Evolutionary conservation across 2,797 vertebrate species (phyloP).

Genomic region (Dermochelys coriacea): DNA sequence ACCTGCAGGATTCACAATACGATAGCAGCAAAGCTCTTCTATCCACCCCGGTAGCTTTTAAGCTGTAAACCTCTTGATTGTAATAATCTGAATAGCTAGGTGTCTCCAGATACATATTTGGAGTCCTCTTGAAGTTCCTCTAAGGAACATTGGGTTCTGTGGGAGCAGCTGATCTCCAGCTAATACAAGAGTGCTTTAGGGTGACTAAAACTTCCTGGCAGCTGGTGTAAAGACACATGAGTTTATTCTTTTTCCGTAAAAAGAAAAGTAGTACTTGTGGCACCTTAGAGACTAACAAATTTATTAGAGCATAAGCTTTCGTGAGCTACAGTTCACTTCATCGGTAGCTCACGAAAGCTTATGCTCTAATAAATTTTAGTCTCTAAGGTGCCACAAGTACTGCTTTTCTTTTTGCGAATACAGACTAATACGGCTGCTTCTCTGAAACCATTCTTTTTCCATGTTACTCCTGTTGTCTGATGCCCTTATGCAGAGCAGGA

Average conservation of each 20-base stretch:
- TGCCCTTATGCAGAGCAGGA: background rate
- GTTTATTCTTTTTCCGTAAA: background rate
- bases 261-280: too few relatives aligned
- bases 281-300: too few relatives aligned
- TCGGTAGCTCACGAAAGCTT: too few relatives aligned
- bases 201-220: background rate
- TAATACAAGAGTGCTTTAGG: background rate
- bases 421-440: too few relatives aligned
- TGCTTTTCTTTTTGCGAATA: too few relatives aligned
- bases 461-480: background rate
- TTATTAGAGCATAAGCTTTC: too few relatives aligned
- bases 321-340: too few relatives aligned
- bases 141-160: background rate
- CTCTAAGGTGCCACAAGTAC: too few relatives aligned
- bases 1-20: background rate
- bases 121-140: background rate
- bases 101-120: background rate
- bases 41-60: background rate
- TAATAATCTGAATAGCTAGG: background rate
- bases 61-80: background rate
- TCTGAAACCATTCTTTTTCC: background rate
- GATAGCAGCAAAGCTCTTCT: background rate
- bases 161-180: background rate
- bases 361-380: too few relatives aligned
- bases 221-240: background rate